Base-by-base conservation (phyloP, 1,140 invertebrate genomes). In the Theocolax elegans region DNA sequence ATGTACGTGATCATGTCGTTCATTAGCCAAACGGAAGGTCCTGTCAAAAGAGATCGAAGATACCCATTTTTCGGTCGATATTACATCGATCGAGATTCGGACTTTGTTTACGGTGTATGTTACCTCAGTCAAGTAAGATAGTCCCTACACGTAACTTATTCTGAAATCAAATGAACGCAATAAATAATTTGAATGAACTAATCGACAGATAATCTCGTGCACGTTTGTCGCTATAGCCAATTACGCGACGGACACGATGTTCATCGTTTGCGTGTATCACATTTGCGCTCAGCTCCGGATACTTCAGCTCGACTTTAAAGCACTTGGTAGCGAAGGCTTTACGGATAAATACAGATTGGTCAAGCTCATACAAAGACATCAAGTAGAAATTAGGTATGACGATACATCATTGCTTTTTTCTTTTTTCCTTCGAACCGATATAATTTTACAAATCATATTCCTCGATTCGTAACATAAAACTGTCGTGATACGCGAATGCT, bases 41-140 rank as follows among this genome's bases (percentile, higher is more conserved):
- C 42, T n/a, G n/a, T n/a, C n/a, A n/a, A n/a, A n/a, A n/a, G 27
- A 3, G 42, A 13, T 2, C 25, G 58, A 17, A 53, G 49, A 19
- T 59, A 69, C 15, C 67, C 67, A 38, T 49, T 69, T 27, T 59
- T 54, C 35, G 67, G 51, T 7, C 21, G 56, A 35, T 69, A 69
- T 27, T 59, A 58, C 29, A 23, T 38, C 19, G 54, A 69, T 27
- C 42, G 44, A 19, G 13, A 48, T 25, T 69, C 67, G 3, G 58
- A 69, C 17, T 3, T 60, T 12, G 17, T 51, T 19, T 69, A 69
- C 48, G 17, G 7, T 2, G 6, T 60, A 1, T 59, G 53, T 25
- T 69, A 69, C 25, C 7, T 51, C 0, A 49, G 40, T 46, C 67
- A 62, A 27, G 67, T 69, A 51, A 46, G 27, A 46, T 46, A 6